Evolutionary conservation across 2,113 vertebrate species (phyloP).

Genomic region (Sapajus apella): DNA sequence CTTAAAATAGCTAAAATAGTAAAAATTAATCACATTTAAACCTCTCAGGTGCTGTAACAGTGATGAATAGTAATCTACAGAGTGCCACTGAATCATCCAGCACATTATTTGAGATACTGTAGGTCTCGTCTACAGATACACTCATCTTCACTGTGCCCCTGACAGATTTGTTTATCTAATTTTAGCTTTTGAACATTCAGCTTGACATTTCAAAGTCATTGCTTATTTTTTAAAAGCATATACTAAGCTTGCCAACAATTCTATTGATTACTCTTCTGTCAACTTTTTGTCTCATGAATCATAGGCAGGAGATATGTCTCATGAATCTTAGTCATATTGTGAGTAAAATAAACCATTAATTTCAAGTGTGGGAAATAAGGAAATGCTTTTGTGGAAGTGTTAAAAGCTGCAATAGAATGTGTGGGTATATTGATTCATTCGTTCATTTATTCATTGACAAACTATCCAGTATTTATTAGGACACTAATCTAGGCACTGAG

Average conservation of each 20-base stretch:
- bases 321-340: neutral
- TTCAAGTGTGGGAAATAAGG: neutral
- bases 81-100: conserved; percentile 81
- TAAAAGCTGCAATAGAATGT: neutral
- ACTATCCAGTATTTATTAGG: neutral
- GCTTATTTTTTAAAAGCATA: conserved; percentile 13
- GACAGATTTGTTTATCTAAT: conserved; percentile 82
- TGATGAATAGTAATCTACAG: conserved; percentile 77
- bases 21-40: conserved; percentile 83
- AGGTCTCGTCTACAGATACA: conserved; percentile 72
- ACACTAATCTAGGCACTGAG: neutral
- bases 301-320: neutral
- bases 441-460: conserved; percentile 7
- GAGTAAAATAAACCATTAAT: neutral
- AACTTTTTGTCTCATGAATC: neutral
- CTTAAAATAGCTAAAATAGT: conserved; percentile 77
- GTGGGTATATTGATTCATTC: neutral
- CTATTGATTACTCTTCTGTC: neutral
- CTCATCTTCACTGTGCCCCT: conserved; percentile 80
- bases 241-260: neutral
- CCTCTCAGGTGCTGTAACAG: conserved; percentile 77
- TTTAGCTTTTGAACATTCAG: conserved; percentile 73
- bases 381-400: neutral
- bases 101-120: conserved; percentile 76
- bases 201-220: conserved; percentile 58